Conservation (phyloP, 2,797 vertebrate species). For the Lagocephalus sceleratus region DNA sequence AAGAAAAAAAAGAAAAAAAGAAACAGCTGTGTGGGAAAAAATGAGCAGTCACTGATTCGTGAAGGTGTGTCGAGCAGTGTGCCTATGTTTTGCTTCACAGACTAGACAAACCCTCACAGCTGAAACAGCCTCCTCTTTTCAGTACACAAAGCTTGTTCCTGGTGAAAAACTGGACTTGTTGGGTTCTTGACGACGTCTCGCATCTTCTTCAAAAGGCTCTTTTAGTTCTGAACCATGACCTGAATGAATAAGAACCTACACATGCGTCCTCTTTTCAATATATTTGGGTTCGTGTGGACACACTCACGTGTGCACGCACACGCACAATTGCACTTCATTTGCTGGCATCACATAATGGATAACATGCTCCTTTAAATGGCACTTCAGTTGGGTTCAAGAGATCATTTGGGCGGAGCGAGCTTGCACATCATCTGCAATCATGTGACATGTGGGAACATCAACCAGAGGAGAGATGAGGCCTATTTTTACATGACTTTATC, state of each 20-base stretch:
- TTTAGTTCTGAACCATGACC: no score
- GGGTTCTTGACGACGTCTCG: no score
- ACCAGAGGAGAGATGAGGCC: constrained; percentile 39
- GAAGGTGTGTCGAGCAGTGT: constrained; percentile 32
- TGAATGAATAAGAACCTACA: no score
- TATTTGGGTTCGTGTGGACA: constrained; percentile 24
- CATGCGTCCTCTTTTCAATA: constrained; percentile 29
- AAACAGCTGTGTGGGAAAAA: constrained; percentile 16
- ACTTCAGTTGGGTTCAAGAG: constrained; percentile 34
- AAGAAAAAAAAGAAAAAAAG: no score
- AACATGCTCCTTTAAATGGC: constrained; percentile 43
- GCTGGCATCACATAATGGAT: constrained; percentile 24
- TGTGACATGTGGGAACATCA: constrained; percentile 22
- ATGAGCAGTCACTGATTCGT: constrained; percentile 15
- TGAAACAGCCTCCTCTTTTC: constrained; percentile 33
- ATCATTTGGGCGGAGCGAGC: no score
- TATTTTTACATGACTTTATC: constrained; percentile 60
- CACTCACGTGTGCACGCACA: no score
- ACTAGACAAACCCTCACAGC: constrained; percentile 43
- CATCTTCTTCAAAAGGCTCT: no score
- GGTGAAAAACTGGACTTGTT: no score
- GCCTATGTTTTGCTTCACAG: constrained; percentile 44
- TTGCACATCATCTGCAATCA: constrained; percentile 13
- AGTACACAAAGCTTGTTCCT: no score
- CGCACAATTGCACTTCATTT: no score